Base-by-base conservation (phyloP, 2,888 invertebrate species). In the Scelioninae gen. 1 region DNA sequence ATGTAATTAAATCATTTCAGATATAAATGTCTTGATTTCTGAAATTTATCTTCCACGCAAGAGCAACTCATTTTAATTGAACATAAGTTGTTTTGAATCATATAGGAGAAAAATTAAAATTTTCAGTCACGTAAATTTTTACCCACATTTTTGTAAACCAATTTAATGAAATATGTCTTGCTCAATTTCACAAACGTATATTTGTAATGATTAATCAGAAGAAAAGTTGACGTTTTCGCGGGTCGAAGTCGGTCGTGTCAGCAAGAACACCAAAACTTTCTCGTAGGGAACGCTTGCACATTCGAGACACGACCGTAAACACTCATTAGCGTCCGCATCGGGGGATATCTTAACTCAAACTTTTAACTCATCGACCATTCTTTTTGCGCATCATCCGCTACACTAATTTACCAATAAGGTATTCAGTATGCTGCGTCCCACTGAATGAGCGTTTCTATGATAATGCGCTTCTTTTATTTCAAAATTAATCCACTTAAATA, bases 291-390 rank as follows among this genome's bases (percentile, higher is more conserved):
- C 31, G 16, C n/a, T 74, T 68, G 53, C 68, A 49, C 32, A 82
- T 82, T 72, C 77, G 49, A 68, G 62, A 68, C 77, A 82, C 82
- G 82, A 74, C 77, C 63, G 77, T 71, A 68, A 82, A 74, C 74
- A 77, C 68, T 77, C 77, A 82, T 77, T 77, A 77, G 66, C 68
- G 69, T 69, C 56, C 47, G 76, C 81, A 60, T 71, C 75, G 65
- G 53, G n/a, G 76, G 74, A 68, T 76, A 77, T 74, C 74, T 78
- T 63, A 49, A 69, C 74, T 69, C 51, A 69, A 82, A 82, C 74
- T 82, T 68, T 23, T 23, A 23, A 23, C 23, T 23, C 74, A 75
- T 69, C 82, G 38, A 16, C 58, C 78, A 82, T 77, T 58, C 79
- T 79, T 83, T 71, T 76, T 68, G 63, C 75, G 66, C 58, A 51